phyloP scores from a whole-genome alignment of 1,140 invertebrate species.

The Drosophila albomicans region DNA sequence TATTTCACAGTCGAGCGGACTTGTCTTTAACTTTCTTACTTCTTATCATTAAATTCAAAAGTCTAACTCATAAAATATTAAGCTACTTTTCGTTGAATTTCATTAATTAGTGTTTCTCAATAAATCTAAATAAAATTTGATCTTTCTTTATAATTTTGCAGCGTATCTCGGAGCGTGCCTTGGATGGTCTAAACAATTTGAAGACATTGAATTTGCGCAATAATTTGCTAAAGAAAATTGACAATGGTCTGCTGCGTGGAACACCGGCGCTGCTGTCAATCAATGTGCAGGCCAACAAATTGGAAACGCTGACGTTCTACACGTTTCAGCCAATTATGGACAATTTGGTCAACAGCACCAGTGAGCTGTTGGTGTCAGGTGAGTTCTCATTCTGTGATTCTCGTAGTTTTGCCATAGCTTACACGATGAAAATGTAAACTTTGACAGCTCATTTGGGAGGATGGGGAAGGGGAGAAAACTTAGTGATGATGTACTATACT shows the following conservation, averaged over 20 bases:
- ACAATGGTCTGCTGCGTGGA: conserved; percentile 88
- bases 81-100: too few species aligned
- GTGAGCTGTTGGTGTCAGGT: conserved; percentile 91
- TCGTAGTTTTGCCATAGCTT: background rate
- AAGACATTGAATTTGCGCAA: conserved; percentile 89
- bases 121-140: conserved; percentile 22
- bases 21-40: too few species aligned
- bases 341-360: conserved; percentile 90
- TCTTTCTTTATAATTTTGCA: conserved; percentile 54
- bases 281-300: conserved; percentile 90
- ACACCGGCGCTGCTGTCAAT: conserved; percentile 88
- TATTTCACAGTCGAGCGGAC: too few species aligned
- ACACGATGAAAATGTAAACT: conserved; percentile 20
- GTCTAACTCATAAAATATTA: too few species aligned
- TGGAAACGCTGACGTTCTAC: conserved; percentile 90
- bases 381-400: conserved; percentile 85
- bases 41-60: too few species aligned
- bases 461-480: conserved; percentile 20
- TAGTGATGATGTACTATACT: conserved; percentile 2
- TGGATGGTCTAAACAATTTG: conserved; percentile 89
- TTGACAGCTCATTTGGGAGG: conserved; percentile 51
- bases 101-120: too few species aligned
- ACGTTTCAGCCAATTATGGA: conserved; percentile 90
- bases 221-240: conserved; percentile 89
- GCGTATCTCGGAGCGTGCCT: conserved; percentile 89